A percentile compares a stretch with the other conserved stretches of the same genome.
phyloP scores from a whole-genome alignment of 2,113 vertebrate species.

The Sinocyclocheilus grahami region DNA sequence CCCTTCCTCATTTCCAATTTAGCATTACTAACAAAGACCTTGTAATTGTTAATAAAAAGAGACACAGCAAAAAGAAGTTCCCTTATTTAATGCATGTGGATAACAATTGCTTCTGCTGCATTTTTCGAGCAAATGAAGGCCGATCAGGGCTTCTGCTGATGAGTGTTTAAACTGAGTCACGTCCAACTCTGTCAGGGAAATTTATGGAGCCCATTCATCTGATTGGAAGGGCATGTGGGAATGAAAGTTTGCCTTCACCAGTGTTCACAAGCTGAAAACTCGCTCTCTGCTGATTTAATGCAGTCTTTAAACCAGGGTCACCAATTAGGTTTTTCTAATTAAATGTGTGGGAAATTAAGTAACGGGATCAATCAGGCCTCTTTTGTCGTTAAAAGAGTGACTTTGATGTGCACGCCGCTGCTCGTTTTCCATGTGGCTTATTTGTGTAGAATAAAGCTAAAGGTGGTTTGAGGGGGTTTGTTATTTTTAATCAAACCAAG shows the following conservation, averaged over 20 bases:
- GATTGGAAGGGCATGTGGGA: conserved; percentile 10
- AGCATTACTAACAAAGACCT: conserved; percentile 25
- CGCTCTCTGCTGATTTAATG: conserved; percentile 53
- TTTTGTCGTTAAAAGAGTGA: conserved; percentile 31
- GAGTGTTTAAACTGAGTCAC: conserved; percentile 7
- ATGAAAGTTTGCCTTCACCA: conserved; percentile 6
- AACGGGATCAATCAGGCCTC: conserved; percentile 46
- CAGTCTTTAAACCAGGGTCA: conserved; percentile 48
- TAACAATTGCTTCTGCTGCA: conserved; percentile 1
- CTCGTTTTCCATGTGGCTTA: conserved; percentile 34
- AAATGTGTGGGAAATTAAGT: conserved; percentile 43
- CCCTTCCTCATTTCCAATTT: not conserved
- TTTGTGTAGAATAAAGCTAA: conserved; percentile 39
- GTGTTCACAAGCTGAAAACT: conserved; percentile 10
- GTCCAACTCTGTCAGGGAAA: conserved; percentile 29
- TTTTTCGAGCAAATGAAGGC: conserved; percentile 22
- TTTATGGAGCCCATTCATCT: conserved; percentile 40
- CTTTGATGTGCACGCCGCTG: conserved; percentile 9
- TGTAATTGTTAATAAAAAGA: not conserved
- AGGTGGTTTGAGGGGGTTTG: conserved; percentile 30
- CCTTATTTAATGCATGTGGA: conserved; percentile 29
- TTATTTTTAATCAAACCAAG: conserved; percentile 39
- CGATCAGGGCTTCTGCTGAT: conserved; percentile 5
- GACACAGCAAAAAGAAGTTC: not conserved
- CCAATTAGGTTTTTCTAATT: conserved; percentile 62